Conservation (phyloP, 2,113 vertebrate genomes). For the Ornithorhynchus anatinus region DNA sequence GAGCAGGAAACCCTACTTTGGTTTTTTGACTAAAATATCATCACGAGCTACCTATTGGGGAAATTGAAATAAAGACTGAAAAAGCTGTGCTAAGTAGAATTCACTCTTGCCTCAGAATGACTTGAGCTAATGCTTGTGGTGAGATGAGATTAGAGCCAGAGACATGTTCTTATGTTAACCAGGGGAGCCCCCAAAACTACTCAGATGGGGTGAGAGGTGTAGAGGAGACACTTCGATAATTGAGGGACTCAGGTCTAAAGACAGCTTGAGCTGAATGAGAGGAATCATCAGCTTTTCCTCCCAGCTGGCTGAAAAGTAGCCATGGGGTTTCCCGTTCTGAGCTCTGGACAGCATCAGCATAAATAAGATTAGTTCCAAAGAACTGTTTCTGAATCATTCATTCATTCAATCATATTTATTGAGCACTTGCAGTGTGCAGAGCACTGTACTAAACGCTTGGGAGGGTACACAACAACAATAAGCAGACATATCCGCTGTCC, state of each 20-base stretch:
- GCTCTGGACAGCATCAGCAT: not conserved
- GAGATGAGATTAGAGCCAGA: constrained; percentile 23
- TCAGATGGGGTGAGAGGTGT: constrained; percentile 34
- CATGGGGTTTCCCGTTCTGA: constrained; percentile 31
- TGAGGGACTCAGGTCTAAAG: constrained; percentile 7
- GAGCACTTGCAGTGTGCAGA: too few relatives aligned
- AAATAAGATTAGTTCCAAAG: constrained; percentile 30
- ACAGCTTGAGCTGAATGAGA: constrained; percentile 10
- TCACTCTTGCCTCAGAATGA: constrained; percentile 12
- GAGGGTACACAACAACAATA: too few relatives aligned
- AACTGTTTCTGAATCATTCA: not conserved
- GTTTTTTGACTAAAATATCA: not conserved
- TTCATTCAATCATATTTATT: too few relatives aligned
- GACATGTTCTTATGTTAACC: constrained; percentile 29
- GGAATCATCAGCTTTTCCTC: constrained; percentile 36
- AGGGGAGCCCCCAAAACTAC: not conserved
- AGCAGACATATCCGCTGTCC: too few relatives aligned
- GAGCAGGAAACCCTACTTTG: too few relatives aligned
- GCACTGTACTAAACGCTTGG: too few relatives aligned
- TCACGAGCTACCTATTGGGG: not conserved
- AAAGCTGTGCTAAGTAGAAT: not conserved
- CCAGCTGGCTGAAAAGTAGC: constrained; percentile 36
- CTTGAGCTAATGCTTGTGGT: constrained; percentile 28
- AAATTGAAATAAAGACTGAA: not conserved
- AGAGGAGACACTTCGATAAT: constrained; percentile 17